Evolutionary conservation across 2,797 vertebrate genomes (phyloP).

Genomic region (Lophius americanus): DNA sequence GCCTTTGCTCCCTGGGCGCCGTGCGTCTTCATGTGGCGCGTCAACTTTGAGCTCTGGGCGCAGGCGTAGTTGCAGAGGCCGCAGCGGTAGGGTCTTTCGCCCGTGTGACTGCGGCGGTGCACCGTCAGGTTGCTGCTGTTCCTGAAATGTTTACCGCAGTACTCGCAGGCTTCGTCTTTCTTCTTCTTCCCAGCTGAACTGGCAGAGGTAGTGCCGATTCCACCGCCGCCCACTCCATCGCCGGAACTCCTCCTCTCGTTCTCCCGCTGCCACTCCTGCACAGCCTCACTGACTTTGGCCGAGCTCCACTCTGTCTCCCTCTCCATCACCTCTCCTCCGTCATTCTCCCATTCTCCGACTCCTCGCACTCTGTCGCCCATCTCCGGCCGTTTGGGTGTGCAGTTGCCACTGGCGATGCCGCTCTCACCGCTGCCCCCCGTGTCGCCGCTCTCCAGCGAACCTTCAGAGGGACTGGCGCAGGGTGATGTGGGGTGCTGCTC

Average conservation of each 20-base stretch:
- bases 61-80: slow-evolving; percentile 89
- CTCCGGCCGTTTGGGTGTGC: slow-evolving; percentile 82
- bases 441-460: slow-evolving; percentile 84
- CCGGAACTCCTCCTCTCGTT: slow-evolving; percentile 60
- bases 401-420: slow-evolving; percentile 86
- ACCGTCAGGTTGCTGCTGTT: slow-evolving; percentile 86
- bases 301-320: slow-evolving; percentile 68
- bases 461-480: slow-evolving; percentile 84
- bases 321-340: slow-evolving; percentile 59
- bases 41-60: slow-evolving; percentile 89
- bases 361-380: slow-evolving; percentile 58
- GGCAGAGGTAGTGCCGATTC: not conserved
- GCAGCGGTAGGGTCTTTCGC: slow-evolving; percentile 88
- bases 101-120: slow-evolving; percentile 86
- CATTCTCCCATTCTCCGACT: slow-evolving; percentile 66
- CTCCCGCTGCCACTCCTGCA: slow-evolving; percentile 81
- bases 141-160: slow-evolving; percentile 81
- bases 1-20: slow-evolving; percentile 76
- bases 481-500: slow-evolving; percentile 79
- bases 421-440: slow-evolving; percentile 85
- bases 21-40: slow-evolving; percentile 90
- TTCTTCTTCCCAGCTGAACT: slow-evolving; percentile 70
- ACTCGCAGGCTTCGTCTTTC: slow-evolving; percentile 82
- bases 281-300: slow-evolving; percentile 55
- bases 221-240: slow-evolving; percentile 12